Conservation (phyloP, 2,888 invertebrate species). For the Lithophane leautieri region DNA sequence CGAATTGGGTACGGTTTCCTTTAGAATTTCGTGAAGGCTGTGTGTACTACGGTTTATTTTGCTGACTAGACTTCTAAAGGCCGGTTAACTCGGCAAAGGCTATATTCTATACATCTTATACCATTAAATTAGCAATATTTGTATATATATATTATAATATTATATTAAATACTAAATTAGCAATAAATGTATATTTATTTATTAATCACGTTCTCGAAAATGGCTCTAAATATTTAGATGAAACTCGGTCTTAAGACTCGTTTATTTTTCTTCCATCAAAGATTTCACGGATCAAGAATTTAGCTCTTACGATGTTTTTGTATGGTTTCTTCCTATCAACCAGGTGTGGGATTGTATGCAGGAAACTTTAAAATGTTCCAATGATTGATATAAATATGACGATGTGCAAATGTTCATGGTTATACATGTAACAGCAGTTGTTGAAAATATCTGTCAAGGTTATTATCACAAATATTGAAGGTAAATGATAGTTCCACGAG, state of each 20-base stretch:
- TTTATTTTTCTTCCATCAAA: slow-evolving; percentile 9
- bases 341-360: slow-evolving; percentile 26
- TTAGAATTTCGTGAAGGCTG: slow-evolving; percentile 24
- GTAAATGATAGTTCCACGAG: background rate
- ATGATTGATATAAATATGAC: slow-evolving; percentile 20
- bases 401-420: background rate
- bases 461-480: background rate
- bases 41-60: slow-evolving; percentile 21
- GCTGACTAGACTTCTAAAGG: background rate
- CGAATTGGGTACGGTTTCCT: slow-evolving; percentile 22
- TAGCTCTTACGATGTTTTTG: background rate
- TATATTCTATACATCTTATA: no score
- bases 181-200: no score
- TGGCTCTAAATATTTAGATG: no score
- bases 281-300: background rate
- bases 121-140: background rate
- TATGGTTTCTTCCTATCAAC: background rate
- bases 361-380: slow-evolving; percentile 12
- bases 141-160: no score
- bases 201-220: no score
- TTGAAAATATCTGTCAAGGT: background rate
- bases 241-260: no score
- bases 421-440: background rate
- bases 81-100: background rate
- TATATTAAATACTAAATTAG: no score